Evolutionary conservation across 1,140 invertebrate species (phyloP), one percentile per base, ranked within the genome.

Genomic region (Theocolax elegans): DNA sequence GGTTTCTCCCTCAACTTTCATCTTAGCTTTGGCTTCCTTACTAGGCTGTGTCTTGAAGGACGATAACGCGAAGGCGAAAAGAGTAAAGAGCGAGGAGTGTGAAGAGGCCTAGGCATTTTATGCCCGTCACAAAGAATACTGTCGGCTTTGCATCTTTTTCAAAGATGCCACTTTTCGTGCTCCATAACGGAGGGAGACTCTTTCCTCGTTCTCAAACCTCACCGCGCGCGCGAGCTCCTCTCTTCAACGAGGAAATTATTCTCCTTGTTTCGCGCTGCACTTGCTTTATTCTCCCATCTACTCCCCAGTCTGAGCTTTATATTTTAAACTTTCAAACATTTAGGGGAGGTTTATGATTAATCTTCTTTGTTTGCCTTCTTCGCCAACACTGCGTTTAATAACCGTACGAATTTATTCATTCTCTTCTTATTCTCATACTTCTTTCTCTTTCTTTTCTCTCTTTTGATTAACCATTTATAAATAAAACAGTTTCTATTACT

Each of bases 81-180:
- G 54, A 76, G 51, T 59, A 75, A 67, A 76, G 76, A 75, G 79
- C 31, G 81, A 81, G 75, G 78, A 83, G 81, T 82, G 81, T 81
- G 76, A 83, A 80, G 80, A 83, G 81, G 80, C 79, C 79, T 80
- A 76, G 74, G 73, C 74, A 77, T 76, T 77, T 77, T 77, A 62
- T 74, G 72, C 77, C 73, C 72, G 78, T 77, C 77, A 81, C 81
- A 83, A 84, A 84, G 81, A 84, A 83, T 81, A 82, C 79, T 84
- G 82, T 83, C 81, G 79, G 81, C 83, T 83, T 84, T 83, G 82
- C 83, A 83, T 83, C 80, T 83, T 83, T 80, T 79, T 74, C 77
- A 80, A 82, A 84, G 80, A 81, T 78, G 80, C 75, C 79, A 80
- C 79, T 83, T 80, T 77, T n/a, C 72, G 74, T 76, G 75, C 76